phyloP scores from a whole-genome alignment of 2,113 vertebrate species.

The Ranitomeya variabilis region DNA sequence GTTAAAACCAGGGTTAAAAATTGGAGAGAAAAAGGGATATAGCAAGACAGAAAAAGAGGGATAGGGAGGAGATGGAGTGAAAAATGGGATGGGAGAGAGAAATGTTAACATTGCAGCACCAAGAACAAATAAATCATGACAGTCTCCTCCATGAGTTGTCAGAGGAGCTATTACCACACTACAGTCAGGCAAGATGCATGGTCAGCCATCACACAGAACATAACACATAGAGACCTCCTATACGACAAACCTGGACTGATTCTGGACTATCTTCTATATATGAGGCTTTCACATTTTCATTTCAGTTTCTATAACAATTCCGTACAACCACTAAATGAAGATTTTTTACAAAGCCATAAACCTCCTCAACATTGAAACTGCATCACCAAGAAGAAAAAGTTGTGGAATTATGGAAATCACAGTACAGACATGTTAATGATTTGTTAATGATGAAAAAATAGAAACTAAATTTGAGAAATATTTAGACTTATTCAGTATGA shows the following conservation, averaged over 20 bases:
- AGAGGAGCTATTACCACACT: constrained; percentile 42
- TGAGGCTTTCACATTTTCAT: neutral
- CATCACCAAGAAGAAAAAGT: too few relatives aligned
- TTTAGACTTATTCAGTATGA: too few relatives aligned
- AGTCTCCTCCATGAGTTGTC: constrained; percentile 16
- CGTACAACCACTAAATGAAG: neutral
- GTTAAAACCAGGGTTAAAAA: neutral
- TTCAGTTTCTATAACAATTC: neutral
- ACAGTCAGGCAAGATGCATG: constrained; percentile 24
- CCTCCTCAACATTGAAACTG: too few relatives aligned
- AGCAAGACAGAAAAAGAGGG: constrained; percentile 8
- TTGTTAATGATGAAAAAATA: too few relatives aligned
- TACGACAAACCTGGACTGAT: neutral
- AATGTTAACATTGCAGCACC: constrained; percentile 54
- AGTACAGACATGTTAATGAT: too few relatives aligned
- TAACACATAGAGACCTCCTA: neutral
- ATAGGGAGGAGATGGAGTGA: constrained; percentile 20
- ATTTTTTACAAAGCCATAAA: neutral
- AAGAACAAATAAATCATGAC: constrained; percentile 50
- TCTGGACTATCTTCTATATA: neutral
- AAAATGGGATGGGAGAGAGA: constrained; percentile 51
- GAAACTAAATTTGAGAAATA: too few relatives aligned
- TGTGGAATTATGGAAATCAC: too few relatives aligned
- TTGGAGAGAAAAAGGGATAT: constrained; percentile 10
- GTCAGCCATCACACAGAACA: constrained; percentile 4